phyloP scores from a whole-genome alignment of 2,113 vertebrate species.

The Podarcis cretensis region DNA sequence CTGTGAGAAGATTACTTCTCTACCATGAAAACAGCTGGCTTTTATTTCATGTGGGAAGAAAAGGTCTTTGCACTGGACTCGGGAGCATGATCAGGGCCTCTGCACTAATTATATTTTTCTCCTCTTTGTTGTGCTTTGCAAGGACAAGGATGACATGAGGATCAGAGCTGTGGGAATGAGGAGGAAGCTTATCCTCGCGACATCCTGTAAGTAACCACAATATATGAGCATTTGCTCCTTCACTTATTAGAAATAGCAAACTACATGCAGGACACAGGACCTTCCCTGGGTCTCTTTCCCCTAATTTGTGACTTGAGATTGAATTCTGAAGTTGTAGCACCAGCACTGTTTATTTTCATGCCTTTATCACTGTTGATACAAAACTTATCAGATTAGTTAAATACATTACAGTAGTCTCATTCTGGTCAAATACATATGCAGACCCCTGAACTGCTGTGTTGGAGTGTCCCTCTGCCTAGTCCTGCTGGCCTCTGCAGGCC shows the following conservation, averaged over 20 bases:
- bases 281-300: neutral
- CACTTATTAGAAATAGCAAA: neutral
- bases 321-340: neutral
- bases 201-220: neutral
- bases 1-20: neutral
- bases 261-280: neutral
- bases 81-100: neutral
- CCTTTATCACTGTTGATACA: neutral
- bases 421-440: neutral
- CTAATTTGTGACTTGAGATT: neutral
- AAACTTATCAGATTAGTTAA: too few species aligned
- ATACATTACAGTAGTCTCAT: too few species aligned
- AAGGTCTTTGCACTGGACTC: neutral
- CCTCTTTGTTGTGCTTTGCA: neutral
- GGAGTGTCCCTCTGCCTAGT: neutral
- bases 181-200: neutral
- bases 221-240: neutral
- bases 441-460: neutral
- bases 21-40: neutral
- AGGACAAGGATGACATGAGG: neutral
- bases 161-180: neutral
- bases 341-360: neutral
- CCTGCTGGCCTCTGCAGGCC: too few species aligned
- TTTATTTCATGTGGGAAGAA: constrained; percentile 5
- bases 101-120: neutral